Evolutionary conservation across 2,113 vertebrate species (phyloP).

Genomic region (Atractosteus spatula): DNA sequence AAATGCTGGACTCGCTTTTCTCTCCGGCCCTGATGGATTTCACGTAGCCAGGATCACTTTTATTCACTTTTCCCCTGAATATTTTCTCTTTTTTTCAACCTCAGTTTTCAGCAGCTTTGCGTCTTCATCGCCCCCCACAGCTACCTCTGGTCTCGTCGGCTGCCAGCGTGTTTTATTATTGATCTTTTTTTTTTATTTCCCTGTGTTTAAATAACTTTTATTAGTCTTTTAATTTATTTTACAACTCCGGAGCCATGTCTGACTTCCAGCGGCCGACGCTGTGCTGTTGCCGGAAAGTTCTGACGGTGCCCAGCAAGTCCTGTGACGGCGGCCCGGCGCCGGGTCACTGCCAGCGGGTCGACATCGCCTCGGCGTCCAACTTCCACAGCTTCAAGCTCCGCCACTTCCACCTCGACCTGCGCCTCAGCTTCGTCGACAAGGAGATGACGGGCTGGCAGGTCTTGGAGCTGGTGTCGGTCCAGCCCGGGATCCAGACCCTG

Average conservation of each 20-base stretch:
- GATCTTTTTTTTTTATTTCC: background rate
- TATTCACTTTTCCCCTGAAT: conserved; percentile 18
- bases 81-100: conserved; percentile 1
- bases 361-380: conserved; percentile 85
- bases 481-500: conserved; percentile 64
- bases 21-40: conserved; percentile 70
- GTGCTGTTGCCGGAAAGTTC: conserved; percentile 82
- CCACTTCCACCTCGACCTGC: conserved; percentile 84
- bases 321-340: conserved; percentile 46
- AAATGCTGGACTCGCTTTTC: conserved; percentile 22
- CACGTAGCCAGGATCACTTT: conserved; percentile 53
- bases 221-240: conserved; percentile 13
- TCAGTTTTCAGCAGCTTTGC: background rate
- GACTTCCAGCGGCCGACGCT: conserved; percentile 59
- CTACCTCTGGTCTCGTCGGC: background rate
- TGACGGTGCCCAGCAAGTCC: conserved; percentile 48
- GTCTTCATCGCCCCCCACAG: conserved; percentile 7
- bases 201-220: conserved; percentile 6
- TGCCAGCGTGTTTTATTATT: background rate
- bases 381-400: conserved; percentile 75
- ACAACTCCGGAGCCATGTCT: conserved; percentile 30
- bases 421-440: conserved; percentile 78
- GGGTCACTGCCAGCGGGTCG: conserved; percentile 61
- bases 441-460: conserved; percentile 85
- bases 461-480: conserved; percentile 71